Evolutionary conservation across 2,797 vertebrate genomes (phyloP).

Genomic region (Rhynchotus rufescens): DNA sequence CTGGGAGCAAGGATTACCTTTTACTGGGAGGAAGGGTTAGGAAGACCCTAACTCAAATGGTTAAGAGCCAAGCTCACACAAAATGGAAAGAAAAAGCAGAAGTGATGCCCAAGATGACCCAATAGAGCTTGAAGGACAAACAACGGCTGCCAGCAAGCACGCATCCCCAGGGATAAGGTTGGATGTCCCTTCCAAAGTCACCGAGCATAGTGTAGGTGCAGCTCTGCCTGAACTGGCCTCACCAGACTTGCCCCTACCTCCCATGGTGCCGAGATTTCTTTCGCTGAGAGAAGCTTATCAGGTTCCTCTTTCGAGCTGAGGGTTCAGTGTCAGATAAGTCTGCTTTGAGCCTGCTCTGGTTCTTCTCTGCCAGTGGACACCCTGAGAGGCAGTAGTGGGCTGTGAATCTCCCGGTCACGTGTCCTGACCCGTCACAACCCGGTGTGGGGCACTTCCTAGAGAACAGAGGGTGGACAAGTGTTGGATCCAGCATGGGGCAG

Average conservation of each 20-base stretch:
- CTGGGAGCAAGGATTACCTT: not conserved
- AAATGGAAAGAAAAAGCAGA: not conserved
- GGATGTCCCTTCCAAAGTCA: not conserved
- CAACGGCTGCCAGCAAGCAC: not conserved
- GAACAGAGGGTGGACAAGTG: constrained; percentile 11
- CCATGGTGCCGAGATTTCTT: constrained; percentile 95
- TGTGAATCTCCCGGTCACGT: constrained; percentile 96
- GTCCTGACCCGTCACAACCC: constrained; percentile 95
- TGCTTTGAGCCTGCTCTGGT: constrained; percentile 92
- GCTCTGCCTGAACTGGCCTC: rapidly evolving
- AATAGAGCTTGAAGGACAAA: not conserved
- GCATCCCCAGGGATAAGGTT: not conserved
- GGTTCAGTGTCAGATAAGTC: constrained; percentile 91
- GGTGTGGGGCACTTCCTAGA: constrained; percentile 98
- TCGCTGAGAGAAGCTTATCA: constrained; percentile 89
- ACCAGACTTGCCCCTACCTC: constrained; percentile 79
- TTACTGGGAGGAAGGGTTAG: not conserved
- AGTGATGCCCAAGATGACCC: not conserved
- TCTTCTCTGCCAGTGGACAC: constrained; percentile 95
- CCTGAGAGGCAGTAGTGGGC: constrained; percentile 98
- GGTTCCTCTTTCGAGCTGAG: constrained; percentile 86
- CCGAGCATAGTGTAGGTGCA: not conserved
- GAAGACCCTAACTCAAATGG: not conserved
- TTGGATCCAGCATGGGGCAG: not conserved
- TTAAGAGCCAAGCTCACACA: not conserved